Evolutionary conservation across 1,140 invertebrate genomes (phyloP), one percentile per base, ranked within the genome.

Genomic region (Probaryconus sp.): DNA sequence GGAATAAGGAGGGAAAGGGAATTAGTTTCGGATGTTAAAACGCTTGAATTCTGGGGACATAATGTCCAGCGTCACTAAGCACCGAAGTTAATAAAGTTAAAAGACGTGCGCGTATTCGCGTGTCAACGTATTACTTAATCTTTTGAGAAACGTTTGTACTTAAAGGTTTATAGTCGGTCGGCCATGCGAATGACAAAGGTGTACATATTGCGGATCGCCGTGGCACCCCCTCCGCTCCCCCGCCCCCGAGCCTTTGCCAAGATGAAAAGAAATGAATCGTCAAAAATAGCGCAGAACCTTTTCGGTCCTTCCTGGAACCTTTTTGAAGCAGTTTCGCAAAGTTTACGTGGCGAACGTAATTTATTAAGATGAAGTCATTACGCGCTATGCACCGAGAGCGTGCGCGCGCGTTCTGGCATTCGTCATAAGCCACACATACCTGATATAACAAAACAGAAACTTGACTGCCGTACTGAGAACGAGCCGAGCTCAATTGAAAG

Each of bases 331-430:
- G 74, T 73, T 45, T 73, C 65, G 75, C 76, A 18, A 71, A 61
- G 79, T 83, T 84, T 82, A 80, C 78, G 33, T 74, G 50, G 61
- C 33, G 64, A 56, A 70, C 69, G 77, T 85, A 85, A 86, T 85
- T 83, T 83, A 86, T 86, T 83, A 83, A 85, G 84, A 84, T 81
- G 79, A 80, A 84, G 79, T 81, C 75, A 81, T 84, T 84, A 79
- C 67, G 77, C 45, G 38, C 45, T 53, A 37, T 37, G 40, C 51
- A 26, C 51, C 55, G 68, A 70, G 69, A 72, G 51, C 65, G 69
- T 71, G 58, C 47, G 58, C 11, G 67, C 64, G 42, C 55, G 56
- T 71, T 76, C 84, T 85, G 84, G 77, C 48, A 71, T 70, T 79
- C 77, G 79, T 83, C 84, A 83, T 84, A 85, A 81, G 69, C 71